Conservation (phyloP, 2,113 vertebrate species). For the Vulpes lagopus region DNA sequence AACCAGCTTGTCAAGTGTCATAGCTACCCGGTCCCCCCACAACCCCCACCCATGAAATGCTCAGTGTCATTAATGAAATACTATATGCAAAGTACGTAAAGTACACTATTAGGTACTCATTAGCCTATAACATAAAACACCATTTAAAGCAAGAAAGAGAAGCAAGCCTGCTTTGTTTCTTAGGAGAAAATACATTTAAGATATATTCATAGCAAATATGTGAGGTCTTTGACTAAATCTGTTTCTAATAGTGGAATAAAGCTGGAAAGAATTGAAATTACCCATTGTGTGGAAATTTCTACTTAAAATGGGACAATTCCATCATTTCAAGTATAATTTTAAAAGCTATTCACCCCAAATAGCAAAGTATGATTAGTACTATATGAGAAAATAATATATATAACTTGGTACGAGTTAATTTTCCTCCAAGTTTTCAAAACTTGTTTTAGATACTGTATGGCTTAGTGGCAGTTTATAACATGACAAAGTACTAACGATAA, state of each 20-base stretch:
- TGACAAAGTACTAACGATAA: slow-evolving; percentile 35
- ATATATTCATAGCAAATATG: slow-evolving; percentile 79
- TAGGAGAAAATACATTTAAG: slow-evolving; percentile 78
- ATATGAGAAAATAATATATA: slow-evolving; percentile 54
- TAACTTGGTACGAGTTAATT: not conserved
- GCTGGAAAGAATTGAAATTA: slow-evolving; percentile 66
- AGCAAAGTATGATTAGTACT: slow-evolving; percentile 4
- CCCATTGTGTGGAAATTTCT: slow-evolving; percentile 68
- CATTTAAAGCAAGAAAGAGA: slow-evolving; percentile 77
- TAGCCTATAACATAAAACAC: slow-evolving; percentile 86
- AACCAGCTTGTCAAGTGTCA: slow-evolving; percentile 80
- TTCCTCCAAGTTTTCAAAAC: slow-evolving; percentile 12
- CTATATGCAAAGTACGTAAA: slow-evolving; percentile 80
- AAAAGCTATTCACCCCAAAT: not conserved
- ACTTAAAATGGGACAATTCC: slow-evolving; percentile 65
- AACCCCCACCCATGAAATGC: slow-evolving; percentile 74
- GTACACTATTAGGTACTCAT: slow-evolving; percentile 82
- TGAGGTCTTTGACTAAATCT: slow-evolving; percentile 75
- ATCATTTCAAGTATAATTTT: slow-evolving; percentile 41
- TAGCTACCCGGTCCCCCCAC: slow-evolving; percentile 67
- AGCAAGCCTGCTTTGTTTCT: slow-evolving; percentile 79
- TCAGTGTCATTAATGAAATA: slow-evolving; percentile 82
- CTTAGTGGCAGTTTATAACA: slow-evolving; percentile 2
- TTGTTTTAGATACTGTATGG: slow-evolving; percentile 44
- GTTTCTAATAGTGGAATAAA: slow-evolving; percentile 72